phyloP scores from a whole-genome alignment of 2,113 vertebrate genomes.

The Axis porcinus region DNA sequence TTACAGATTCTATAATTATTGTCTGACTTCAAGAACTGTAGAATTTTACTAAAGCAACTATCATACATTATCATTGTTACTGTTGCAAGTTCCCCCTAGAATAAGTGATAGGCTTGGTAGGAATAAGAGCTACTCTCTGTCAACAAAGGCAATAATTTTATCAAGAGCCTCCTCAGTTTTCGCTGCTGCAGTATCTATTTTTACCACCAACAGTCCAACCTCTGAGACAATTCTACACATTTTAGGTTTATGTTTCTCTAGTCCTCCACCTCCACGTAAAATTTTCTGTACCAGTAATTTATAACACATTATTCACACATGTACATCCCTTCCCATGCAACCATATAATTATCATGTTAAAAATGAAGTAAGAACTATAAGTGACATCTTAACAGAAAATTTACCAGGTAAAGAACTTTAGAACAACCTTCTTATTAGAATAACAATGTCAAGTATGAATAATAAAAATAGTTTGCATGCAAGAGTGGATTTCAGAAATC shows the following conservation, averaged over 20 bases:
- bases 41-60: neutral
- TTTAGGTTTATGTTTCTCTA: neutral
- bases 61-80: neutral
- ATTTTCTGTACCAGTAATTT: neutral
- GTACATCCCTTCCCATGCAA: neutral
- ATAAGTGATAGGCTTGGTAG: neutral
- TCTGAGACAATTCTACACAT: neutral
- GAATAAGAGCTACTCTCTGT: neutral
- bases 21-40: neutral
- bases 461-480: neutral
- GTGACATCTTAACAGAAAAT: neutral
- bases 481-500: neutral
- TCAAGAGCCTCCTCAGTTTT: neutral
- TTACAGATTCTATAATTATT: neutral
- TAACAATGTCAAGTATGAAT: neutral
- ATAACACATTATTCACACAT: neutral
- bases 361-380: neutral
- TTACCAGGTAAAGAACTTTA: neutral
- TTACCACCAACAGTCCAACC: neutral
- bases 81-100: neutral
- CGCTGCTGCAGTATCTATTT: neutral
- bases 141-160: neutral
- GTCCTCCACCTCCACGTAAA: neutral
- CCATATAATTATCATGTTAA: neutral
- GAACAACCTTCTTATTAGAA: neutral